Base-by-base conservation (phyloP, 2,113 vertebrate species). In the Thalassarche chlororhynchos region DNA sequence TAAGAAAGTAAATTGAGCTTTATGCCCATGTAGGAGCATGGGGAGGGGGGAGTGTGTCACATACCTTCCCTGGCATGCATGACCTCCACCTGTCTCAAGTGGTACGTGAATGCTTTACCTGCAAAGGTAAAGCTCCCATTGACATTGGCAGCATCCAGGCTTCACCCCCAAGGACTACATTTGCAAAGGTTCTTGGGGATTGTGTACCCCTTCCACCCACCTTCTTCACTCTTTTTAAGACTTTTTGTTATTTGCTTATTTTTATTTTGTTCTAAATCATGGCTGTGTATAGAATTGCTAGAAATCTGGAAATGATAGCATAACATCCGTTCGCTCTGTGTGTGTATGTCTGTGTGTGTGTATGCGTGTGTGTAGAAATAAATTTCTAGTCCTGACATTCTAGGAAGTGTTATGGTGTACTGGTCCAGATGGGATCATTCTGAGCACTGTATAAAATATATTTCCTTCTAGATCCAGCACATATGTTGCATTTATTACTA, bases 1-100 rank as follows among this genome's bases (percentile, higher is more conserved):
- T 61, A 57, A 57, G 31, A 66, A 74, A 71, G 16, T 29, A 46
- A 86, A 32, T 26, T 64, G 60, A 25, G 8, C 12, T 91, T 70
- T 71, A 46, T 57, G 38, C 9, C 20, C 7, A 14, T 1, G 3
- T 18, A 38, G 51, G 14, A 65, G 1, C 0, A 9, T 17, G n/a
- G 25, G 20, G 6, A 6, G 32, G 5, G 17, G 14, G 12, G 8
- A 66, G 20, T 24, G 6, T 47, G 24, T 49, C 57, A 32, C 47
- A 13, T 26, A 23, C 9, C 7, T 71, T 6, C 4, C 7, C 34
- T 11, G 17, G 13, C 14, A 46, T 34, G 15, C 7, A 40, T 3
- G 7, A 47, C 6, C 8, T 86, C 32, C 5, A 14, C 11, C 34
- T 29, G 6, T 51, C 32, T 78, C 2, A 2, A 15, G 15, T 20